These are phyloP conservation scores for Squalus acanthias DNA, from an alignment of 2,797 vertebrate genomes.

Conservation along the genomic window DNA sequence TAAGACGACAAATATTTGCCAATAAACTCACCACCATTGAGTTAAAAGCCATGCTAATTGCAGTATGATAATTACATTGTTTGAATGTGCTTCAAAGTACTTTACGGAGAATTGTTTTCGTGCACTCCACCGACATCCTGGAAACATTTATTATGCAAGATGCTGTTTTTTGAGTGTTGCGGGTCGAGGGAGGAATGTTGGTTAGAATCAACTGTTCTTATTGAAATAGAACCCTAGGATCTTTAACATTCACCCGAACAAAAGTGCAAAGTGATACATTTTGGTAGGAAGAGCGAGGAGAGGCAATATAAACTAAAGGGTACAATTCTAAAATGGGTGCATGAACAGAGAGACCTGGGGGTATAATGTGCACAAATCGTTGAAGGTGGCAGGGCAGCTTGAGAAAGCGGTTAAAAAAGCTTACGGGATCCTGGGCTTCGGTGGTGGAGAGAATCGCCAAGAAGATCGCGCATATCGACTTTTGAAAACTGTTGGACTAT, in stretches of 20 bases:
- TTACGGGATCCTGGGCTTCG: too few relatives aligned
- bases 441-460: too few relatives aligned
- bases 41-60: slow-evolving; percentile 1
- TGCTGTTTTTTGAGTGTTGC: neutral
- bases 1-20: slow-evolving; percentile 29
- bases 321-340: too few relatives aligned
- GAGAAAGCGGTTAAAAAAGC: too few relatives aligned
- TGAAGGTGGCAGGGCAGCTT: too few relatives aligned
- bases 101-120: neutral
- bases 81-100: neutral
- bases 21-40: neutral
- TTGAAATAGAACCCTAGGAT: neutral
- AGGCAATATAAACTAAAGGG: too few relatives aligned
- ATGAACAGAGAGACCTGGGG: too few relatives aligned
- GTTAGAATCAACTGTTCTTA: neutral
- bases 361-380: too few relatives aligned
- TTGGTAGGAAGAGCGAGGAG: too few relatives aligned
- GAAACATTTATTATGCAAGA: neutral
- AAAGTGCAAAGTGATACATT: too few relatives aligned
- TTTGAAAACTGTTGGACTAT: too few relatives aligned
- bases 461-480: too few relatives aligned
- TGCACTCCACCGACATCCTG: neutral
- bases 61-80: neutral
- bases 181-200: neutral
- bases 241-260: neutral